These are phyloP conservation scores for Scotopteryx bipunctaria DNA, from an alignment of 2,888 invertebrate genomes.

Conservation along the genomic window DNA sequence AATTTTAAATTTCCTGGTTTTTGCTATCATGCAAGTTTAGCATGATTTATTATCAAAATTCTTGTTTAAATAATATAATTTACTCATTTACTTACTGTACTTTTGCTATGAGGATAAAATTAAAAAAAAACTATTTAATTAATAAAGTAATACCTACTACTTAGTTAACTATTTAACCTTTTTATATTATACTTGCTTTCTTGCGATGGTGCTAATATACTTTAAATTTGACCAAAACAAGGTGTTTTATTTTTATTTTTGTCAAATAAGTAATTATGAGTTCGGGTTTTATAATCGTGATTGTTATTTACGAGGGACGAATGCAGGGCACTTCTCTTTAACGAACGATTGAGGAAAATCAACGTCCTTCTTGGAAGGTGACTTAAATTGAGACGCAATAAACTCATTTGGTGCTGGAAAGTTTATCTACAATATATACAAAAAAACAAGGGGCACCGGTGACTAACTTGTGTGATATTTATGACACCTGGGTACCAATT, in stretches of 20 bases:
- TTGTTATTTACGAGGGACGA: conserved; percentile 21
- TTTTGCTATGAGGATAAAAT: no score
- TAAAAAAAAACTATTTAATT: no score
- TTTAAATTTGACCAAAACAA: conserved; percentile 18
- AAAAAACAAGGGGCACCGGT: no score
- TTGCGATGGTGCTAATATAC: conserved; percentile 27
- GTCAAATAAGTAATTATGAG: conserved; percentile 13
- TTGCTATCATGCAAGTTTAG: no score
- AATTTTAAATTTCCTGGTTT: no score
- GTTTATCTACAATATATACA: neutral
- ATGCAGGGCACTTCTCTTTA: conserved; percentile 26
- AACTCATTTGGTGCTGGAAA: conserved; percentile 4
- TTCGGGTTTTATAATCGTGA: conserved; percentile 21
- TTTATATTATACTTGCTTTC: neutral
- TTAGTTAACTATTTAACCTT: neutral
- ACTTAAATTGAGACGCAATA: conserved; percentile 9
- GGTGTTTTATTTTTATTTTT: conserved; percentile 29
- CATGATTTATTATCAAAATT: no score
- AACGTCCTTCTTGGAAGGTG: conserved; percentile 19
- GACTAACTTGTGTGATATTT: no score
- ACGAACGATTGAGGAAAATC: conserved; percentile 34
- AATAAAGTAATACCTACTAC: no score
- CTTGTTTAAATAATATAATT: no score
- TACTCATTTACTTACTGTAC: no score
- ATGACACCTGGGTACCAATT: no score